Evolutionary conservation across 1,140 invertebrate genomes (phyloP).

Genomic region (Aphelinus atriplicis): DNA sequence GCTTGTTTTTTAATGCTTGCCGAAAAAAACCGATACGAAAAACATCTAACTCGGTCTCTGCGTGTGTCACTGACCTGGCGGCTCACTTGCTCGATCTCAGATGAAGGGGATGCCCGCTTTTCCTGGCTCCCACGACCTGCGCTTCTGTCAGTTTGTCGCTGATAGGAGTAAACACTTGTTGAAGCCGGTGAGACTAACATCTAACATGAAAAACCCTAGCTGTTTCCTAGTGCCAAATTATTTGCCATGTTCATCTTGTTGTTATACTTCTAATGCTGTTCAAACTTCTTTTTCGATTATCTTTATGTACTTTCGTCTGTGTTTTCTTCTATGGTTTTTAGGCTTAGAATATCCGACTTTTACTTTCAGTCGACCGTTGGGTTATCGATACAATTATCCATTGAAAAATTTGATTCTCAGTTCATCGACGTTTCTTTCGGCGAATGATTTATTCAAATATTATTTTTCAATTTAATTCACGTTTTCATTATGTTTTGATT

Average conservation of each 20-base stretch:
- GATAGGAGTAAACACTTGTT: slow-evolving; percentile 93
- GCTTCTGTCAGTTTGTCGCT: slow-evolving; percentile 92
- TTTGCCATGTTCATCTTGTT: slow-evolving; percentile 41
- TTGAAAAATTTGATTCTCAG: no score
- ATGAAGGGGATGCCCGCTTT: slow-evolving; percentile 91
- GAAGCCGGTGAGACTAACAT: slow-evolving; percentile 86
- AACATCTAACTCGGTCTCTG: slow-evolving; percentile 63
- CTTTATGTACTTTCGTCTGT: neutral
- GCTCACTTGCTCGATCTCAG: slow-evolving; percentile 72
- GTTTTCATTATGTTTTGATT: no score
- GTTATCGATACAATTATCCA: no score
- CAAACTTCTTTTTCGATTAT: no score
- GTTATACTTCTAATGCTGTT: slow-evolving; percentile 31
- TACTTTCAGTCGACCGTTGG: no score
- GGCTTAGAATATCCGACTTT: slow-evolving; percentile 33
- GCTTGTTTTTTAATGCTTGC: slow-evolving; percentile 68
- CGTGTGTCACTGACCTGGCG: slow-evolving; percentile 64
- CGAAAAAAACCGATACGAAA: slow-evolving; percentile 51
- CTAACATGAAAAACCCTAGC: slow-evolving; percentile 61
- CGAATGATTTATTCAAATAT: no score
- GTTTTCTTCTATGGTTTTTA: neutral
- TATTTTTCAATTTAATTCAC: no score
- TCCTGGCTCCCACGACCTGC: slow-evolving; percentile 92
- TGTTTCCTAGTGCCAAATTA: slow-evolving; percentile 55
- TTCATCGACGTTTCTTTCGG: no score